phyloP scores from a whole-genome alignment of 2,888 invertebrate genomes.

The Galerucella nymphaeae region DNA sequence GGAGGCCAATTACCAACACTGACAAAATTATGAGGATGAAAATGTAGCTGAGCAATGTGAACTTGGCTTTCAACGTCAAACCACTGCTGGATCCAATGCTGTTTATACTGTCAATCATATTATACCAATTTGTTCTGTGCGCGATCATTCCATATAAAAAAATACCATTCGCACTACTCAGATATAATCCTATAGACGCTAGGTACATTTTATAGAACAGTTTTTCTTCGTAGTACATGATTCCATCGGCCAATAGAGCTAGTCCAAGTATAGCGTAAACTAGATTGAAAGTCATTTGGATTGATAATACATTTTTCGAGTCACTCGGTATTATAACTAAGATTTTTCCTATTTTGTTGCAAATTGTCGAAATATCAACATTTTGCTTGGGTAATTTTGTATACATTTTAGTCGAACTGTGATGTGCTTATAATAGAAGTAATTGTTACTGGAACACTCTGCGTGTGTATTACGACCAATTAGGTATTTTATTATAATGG shows the following conservation, averaged over 20 bases:
- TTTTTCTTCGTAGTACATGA: background rate
- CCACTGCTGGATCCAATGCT: background rate
- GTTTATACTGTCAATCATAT: background rate
- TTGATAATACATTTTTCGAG: background rate
- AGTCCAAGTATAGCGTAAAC: background rate
- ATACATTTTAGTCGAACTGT: slow-evolving; percentile 1
- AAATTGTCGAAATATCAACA: background rate
- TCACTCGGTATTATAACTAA: slow-evolving; percentile 1
- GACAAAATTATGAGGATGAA: background rate
- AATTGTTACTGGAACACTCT: background rate
- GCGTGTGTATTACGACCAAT: background rate
- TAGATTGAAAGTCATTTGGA: background rate
- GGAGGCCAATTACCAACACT: background rate
- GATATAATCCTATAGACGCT: background rate
- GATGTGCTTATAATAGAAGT: background rate
- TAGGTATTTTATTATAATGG: background rate
- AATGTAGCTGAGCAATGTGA: background rate
- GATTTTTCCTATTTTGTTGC: background rate
- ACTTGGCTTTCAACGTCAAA: background rate
- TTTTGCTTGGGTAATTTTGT: background rate
- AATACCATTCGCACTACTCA: background rate
- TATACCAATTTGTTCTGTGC: background rate
- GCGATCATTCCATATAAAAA: background rate
- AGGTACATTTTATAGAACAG: background rate
- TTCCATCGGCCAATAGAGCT: background rate